Evolutionary conservation across 2,888 invertebrate species (phyloP).

Genomic region (Dasypolia templi): DNA sequence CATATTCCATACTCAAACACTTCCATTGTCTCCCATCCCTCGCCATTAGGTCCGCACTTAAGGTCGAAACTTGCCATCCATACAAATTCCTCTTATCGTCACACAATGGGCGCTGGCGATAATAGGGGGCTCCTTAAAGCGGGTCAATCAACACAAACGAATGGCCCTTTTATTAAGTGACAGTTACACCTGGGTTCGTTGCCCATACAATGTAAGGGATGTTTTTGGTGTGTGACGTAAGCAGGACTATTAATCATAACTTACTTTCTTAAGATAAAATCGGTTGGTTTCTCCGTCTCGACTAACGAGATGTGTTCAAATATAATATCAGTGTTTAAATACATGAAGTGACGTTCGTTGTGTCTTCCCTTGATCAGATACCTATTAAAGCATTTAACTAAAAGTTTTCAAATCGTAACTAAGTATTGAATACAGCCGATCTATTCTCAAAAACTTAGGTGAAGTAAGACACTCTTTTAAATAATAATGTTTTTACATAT

Average conservation of each 20-base stretch:
- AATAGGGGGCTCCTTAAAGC: constrained; percentile 37
- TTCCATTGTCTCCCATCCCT: constrained; percentile 22
- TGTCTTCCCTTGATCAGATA: not conserved
- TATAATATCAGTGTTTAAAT: not conserved
- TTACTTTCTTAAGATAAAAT: not conserved
- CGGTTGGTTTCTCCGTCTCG: not conserved
- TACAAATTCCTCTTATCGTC: constrained; percentile 38
- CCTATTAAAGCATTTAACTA: too few species aligned
- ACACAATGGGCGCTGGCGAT: constrained; percentile 37
- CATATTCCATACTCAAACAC: not conserved
- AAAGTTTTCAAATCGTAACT: too few species aligned
- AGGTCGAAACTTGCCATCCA: constrained; percentile 40
- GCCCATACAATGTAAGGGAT: constrained; percentile 10
- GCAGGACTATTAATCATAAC: not conserved
- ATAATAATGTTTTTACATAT: too few species aligned
- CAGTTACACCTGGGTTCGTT: constrained; percentile 34
- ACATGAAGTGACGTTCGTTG: not conserved
- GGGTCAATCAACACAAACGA: constrained; percentile 58
- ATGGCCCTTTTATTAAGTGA: constrained; percentile 46
- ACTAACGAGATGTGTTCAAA: not conserved
- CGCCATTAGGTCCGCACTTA: constrained; percentile 36
- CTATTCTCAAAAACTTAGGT: too few species aligned
- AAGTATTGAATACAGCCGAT: too few species aligned
- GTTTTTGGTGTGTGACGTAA: constrained; percentile 16
- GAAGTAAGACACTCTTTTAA: too few species aligned